phyloP scores from a whole-genome alignment of 2,113 vertebrate genomes.

The Corythornis madagascariensis region DNA sequence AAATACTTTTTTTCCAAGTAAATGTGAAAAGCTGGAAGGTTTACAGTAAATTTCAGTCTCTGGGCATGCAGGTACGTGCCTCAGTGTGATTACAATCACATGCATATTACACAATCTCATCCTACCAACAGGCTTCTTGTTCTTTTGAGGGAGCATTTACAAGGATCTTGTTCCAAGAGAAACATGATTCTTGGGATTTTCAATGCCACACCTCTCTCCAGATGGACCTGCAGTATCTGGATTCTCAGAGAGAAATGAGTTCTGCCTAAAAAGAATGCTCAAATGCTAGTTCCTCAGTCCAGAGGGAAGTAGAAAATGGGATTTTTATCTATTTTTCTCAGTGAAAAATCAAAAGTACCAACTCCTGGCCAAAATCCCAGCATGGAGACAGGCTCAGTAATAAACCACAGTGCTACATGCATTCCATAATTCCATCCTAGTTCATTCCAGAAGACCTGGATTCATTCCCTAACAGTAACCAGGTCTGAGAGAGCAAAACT shows the following conservation, averaged over 20 bases:
- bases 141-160: constrained; percentile 56
- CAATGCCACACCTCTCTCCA: constrained; percentile 38
- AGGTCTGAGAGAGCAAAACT: neutral
- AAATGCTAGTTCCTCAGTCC: neutral
- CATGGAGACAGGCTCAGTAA: neutral
- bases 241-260: neutral
- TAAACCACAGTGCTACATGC: accelerated
- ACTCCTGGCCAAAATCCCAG: neutral
- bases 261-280: neutral
- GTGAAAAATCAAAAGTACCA: neutral
- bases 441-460: neutral
- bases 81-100: constrained; percentile 32
- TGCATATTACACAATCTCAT: constrained; percentile 33
- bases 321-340: neutral
- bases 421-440: neutral
- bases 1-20: neutral
- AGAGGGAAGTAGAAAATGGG: neutral
- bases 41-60: neutral
- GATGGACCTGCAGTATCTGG: neutral
- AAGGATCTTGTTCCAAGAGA: constrained; percentile 14
- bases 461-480: neutral
- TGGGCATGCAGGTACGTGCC: constrained; percentile 49
- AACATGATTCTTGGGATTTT: constrained; percentile 26
- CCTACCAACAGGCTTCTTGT: neutral
- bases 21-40: neutral